Base-by-base conservation (phyloP, 2,888 invertebrate genomes). In the Dorcus hopei region DNA sequence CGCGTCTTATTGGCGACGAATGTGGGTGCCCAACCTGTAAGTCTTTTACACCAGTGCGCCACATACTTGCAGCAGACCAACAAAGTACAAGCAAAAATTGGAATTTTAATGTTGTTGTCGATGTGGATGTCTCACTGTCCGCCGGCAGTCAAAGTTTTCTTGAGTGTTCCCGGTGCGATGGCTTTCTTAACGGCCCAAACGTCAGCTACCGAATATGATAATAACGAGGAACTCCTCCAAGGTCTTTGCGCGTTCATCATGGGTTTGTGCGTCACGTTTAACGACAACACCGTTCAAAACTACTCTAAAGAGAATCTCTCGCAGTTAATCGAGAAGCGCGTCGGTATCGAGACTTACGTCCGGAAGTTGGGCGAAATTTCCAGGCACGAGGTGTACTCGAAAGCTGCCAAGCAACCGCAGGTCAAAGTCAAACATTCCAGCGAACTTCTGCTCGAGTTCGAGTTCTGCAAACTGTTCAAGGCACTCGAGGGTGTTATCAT, bases 401-500 rank as follows among this genome's bases (percentile, higher is more conserved):
- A 88, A 72, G 95, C 97, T 11, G 88, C 94, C 16, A 97, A 98
- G 75, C 93, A 93, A 71, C 96, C 98, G 0, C 96, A 97, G 78
- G 85, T 93, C 38, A 83, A 88, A 47, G 91, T 89, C 9, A 88
- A 88, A 75, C 81, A 85, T 54, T 81, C 92, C 3, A 80, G 81
- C 0, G 96, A 97, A 63, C 83, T 97, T 14, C 80, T 97, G 54
- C 83, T 99, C 43, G 98, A 99, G 78, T 94, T 93, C 75, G 95
- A 97, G 79, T 99, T 97, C 81, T 96, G 97, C 72, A 87, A 89
- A 72, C 81, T 97, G 26, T 93, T 95, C 76, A 97, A 95, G 78
- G 85, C 84, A 1, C 77, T 91, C 38, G 93, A 93, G 80, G 70
- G 74, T 4, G 72, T 81, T 42, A 80, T 86, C 57, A 75, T 82